Evolutionary conservation across 1,140 invertebrate genomes (phyloP).

Genomic region (Mya arenaria): DNA sequence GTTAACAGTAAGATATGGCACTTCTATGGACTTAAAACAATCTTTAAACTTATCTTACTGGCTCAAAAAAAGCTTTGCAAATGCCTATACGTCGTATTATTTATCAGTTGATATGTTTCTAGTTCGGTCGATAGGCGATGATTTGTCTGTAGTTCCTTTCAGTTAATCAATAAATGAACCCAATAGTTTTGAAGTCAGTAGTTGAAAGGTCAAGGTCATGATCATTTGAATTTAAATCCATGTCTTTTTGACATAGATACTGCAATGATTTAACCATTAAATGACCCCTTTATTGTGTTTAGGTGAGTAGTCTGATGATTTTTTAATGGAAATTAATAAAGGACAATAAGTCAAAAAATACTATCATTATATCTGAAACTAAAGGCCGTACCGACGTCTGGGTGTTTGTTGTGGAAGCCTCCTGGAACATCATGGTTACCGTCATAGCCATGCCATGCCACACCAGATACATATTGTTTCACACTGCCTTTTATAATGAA

Average conservation of each 20-base stretch:
- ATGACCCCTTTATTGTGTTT: neutral
- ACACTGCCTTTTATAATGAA: no score
- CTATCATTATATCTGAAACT: neutral
- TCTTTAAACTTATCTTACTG: neutral
- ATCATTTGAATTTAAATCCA: neutral
- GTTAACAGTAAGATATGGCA: neutral
- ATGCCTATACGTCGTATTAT: neutral
- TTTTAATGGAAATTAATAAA: neutral
- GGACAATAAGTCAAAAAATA: neutral
- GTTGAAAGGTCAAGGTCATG: neutral
- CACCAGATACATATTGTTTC: constrained; percentile 58
- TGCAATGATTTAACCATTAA: neutral
- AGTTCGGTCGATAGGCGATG: no score
- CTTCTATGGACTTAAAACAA: neutral
- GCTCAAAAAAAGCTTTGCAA: neutral
- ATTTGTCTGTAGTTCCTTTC: no score
- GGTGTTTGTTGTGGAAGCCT: constrained; percentile 56
- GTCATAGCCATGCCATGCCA: constrained; percentile 68
- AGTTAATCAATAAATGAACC: no score
- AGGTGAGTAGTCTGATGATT: no score
- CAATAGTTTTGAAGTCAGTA: no score
- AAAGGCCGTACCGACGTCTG: constrained; percentile 57
- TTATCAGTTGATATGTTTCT: neutral
- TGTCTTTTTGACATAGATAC: neutral
- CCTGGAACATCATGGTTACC: constrained; percentile 55